Base-by-base conservation (phyloP, 2,113 vertebrate genomes). In the Dinomys branickii region DNA sequence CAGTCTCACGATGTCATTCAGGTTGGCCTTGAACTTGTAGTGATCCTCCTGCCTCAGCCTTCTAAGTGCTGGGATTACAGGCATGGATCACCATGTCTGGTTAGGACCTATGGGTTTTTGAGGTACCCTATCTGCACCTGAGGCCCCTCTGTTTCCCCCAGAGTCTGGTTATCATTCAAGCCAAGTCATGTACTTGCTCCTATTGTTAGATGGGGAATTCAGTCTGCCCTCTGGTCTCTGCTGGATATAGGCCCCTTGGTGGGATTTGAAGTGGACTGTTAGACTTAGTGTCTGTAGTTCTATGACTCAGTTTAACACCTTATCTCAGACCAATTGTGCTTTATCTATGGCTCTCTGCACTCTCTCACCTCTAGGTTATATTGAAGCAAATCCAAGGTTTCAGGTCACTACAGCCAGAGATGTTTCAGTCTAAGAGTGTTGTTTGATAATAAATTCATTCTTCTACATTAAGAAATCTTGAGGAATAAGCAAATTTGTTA, bases 351-450 rank as follows among this genome's bases (percentile, higher is more conserved):
- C 2, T 33, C 17, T 8, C 11, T 63, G 13, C 1, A 92, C 38
- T 83, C 59, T 33, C 4, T 14, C 16, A n/a, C 0, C 22, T 54
- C 19, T n/a, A 52, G 41, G 88, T 65, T 82, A 38, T 96, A 90
- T 58, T 95, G 83, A 90, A 71, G 47, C 59, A 93, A 75, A 73
- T 93, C 11, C 30, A 44, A 75, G 59, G 44, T 78, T 81, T 30
- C 56, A 58, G 82, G 16, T 95, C 44, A 78, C 33, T 78, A 54
- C 0, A 33, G 1, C 1, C 10, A 67, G 77, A 88, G 92, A 33
- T 94, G 88, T 67, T 93, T 94, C 41, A 73, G n/a, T 77, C 52
- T 93, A 69, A 35, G 71, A 82, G 9, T 92, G 24, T 85, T 92
- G 38, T 69, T 91, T 91, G 16, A 83, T 61, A 86, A 63, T 85